phyloP scores from a whole-genome alignment of 2,888 invertebrate species.

The Netelia melanura region DNA sequence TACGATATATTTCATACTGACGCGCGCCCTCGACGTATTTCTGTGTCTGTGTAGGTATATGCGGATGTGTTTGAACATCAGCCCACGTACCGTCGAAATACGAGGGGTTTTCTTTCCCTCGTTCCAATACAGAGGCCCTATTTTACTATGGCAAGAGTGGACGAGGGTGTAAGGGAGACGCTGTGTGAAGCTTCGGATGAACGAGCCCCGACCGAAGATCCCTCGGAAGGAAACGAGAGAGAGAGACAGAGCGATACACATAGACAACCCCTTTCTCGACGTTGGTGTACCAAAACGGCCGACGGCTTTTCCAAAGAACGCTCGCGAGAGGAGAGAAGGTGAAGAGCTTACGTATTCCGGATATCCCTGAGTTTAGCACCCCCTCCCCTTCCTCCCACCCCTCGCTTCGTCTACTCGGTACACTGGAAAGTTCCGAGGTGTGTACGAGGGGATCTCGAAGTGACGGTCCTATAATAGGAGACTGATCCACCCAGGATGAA shows the following conservation, averaged over 20 bases:
- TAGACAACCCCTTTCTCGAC: constrained; percentile 37
- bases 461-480: constrained; percentile 58
- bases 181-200: constrained; percentile 32
- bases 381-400: neutral
- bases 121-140: neutral
- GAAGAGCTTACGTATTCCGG: constrained; percentile 46
- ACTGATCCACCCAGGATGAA: constrained; percentile 39
- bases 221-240: constrained; percentile 45
- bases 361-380: constrained; percentile 65
- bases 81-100: constrained; percentile 32
- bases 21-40: neutral
- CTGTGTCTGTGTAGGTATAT: neutral
- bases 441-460: constrained; percentile 50
- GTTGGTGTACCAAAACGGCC: constrained; percentile 39
- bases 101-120: constrained; percentile 10
- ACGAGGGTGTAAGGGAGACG: constrained; percentile 24
- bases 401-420: constrained; percentile 9
- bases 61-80: constrained; percentile 10
- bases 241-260: neutral
- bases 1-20: constrained; percentile 26
- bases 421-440: neutral
- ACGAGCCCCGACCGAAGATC: constrained; percentile 34
- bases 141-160: neutral
- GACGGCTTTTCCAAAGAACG: constrained; percentile 50
- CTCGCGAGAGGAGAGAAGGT: constrained; percentile 14